These are phyloP conservation scores for Chrysomela aeneicollis DNA, from an alignment of 2,888 invertebrate species.

Conservation along the genomic window DNA sequence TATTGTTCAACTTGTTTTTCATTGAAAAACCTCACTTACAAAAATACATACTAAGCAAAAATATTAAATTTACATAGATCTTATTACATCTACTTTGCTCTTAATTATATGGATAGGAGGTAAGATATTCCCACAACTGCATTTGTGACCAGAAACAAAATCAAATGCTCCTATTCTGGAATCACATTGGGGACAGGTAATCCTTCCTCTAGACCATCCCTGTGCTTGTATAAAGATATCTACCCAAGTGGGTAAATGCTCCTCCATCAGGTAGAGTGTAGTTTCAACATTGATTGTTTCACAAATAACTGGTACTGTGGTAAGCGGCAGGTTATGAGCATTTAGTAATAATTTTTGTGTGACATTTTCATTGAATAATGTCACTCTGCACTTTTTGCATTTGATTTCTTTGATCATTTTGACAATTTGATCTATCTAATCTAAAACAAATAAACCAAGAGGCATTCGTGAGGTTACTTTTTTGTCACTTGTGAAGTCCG, in stretches of 20 bases:
- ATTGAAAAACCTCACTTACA: slow-evolving; percentile 15
- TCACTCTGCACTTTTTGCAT: slow-evolving; percentile 56
- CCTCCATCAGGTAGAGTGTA: slow-evolving; percentile 65
- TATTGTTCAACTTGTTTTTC: slow-evolving; percentile 9
- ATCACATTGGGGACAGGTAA: slow-evolving; percentile 70
- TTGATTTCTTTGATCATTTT: slow-evolving; percentile 43
- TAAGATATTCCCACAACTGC: slow-evolving; percentile 66
- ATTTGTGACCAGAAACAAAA: slow-evolving; percentile 71
- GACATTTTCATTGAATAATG: slow-evolving; percentile 45
- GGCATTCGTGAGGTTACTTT: no score
- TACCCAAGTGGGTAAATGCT: slow-evolving; percentile 68
- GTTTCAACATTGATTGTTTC: slow-evolving; percentile 44
- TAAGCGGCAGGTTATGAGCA: slow-evolving; percentile 47
- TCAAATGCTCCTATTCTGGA: slow-evolving; percentile 72
- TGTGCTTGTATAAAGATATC: slow-evolving; percentile 67
- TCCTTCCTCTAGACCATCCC: slow-evolving; percentile 73
- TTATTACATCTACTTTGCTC: slow-evolving; percentile 68
- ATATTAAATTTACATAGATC: slow-evolving; percentile 12
- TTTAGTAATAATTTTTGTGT: slow-evolving; percentile 46
- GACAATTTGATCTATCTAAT: no score
- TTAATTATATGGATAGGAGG: slow-evolving; percentile 70
- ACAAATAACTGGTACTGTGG: slow-evolving; percentile 36
- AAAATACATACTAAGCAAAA: background rate
- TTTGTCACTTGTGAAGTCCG: no score
- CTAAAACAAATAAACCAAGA: no score